These are phyloP conservation scores for Syngnathus acus DNA, from an alignment of 2,797 vertebrate species.

Conservation along the genomic window DNA sequence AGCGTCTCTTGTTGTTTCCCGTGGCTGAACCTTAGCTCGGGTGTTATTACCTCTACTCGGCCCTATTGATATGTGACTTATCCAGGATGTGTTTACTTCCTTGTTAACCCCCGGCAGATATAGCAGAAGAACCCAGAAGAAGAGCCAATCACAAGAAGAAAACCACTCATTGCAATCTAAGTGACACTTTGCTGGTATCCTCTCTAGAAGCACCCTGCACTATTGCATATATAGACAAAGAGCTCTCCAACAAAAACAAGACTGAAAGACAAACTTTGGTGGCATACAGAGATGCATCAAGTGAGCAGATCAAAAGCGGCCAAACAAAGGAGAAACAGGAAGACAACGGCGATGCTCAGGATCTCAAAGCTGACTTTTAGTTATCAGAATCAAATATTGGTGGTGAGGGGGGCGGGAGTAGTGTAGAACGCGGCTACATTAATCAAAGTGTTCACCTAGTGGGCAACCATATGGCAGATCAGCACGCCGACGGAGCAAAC, in stretches of 20 bases:
- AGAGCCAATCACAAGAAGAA: no score
- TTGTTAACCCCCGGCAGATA: no score
- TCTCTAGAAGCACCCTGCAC: constrained; percentile 6
- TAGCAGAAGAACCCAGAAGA: no score
- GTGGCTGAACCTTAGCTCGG: constrained; percentile 51
- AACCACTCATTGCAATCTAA: constrained; percentile 24
- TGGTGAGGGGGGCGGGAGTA: constrained; percentile 30
- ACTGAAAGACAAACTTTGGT: constrained; percentile 22
- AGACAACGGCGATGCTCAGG: constrained; percentile 19
- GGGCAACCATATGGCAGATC: constrained; percentile 99
- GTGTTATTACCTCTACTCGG: constrained; percentile 40
- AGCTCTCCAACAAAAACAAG: constrained; percentile 22
- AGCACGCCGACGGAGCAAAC: constrained; percentile 98
- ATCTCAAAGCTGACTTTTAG: constrained; percentile 61
- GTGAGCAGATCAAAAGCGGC: constrained; percentile 7
- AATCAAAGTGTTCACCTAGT: constrained; percentile 99
- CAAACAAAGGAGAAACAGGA: constrained; percentile 21
- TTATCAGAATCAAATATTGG: constrained; percentile 95
- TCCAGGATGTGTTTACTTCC: constrained; percentile 38
- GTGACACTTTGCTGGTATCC: constrained; percentile 8
- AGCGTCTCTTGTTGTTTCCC: constrained; percentile 38
- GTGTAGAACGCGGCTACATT: constrained; percentile 89
- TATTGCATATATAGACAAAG: background rate
- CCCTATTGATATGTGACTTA: constrained; percentile 29
- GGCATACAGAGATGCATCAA: constrained; percentile 28